Conservation (phyloP, 2,113 vertebrate species). For the Seriola quinqueradiata region DNA sequence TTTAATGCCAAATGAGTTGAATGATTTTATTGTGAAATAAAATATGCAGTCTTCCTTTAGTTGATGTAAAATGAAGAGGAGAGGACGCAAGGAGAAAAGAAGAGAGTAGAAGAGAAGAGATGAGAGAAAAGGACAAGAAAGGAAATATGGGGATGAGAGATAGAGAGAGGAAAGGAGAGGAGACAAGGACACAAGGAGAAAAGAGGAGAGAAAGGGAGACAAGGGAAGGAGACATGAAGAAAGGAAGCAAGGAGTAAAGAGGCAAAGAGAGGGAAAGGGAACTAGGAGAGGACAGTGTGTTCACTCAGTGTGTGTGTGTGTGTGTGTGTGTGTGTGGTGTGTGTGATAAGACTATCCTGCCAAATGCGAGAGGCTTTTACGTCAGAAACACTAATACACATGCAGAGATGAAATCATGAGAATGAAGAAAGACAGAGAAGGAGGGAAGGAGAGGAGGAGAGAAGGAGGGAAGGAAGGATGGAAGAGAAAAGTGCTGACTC, state of each 20-base stretch:
- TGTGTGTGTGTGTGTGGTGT: not conserved
- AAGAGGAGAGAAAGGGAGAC: not conserved
- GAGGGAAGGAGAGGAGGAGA: constrained; percentile 33
- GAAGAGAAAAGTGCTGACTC: constrained; percentile 71
- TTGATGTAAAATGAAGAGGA: too few relatives aligned
- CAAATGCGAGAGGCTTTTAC: constrained; percentile 27
- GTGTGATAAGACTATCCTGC: constrained; percentile 37
- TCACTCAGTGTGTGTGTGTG: not conserved
- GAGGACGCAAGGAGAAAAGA: not conserved
- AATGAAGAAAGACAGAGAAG: not conserved
- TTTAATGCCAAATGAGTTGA: too few relatives aligned
- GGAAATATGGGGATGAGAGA: not conserved
- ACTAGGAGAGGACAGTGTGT: not conserved
- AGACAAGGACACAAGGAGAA: not conserved
- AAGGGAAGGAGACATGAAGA: not conserved
- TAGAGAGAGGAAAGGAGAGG: not conserved
- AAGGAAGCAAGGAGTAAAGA: not conserved
- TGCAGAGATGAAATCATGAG: constrained; percentile 47
- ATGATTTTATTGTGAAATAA: too few relatives aligned
- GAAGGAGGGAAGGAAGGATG: constrained; percentile 13
- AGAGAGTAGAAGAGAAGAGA: not conserved
- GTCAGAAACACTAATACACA: constrained; percentile 40
- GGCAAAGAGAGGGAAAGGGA: not conserved
- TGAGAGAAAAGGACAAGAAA: not conserved
- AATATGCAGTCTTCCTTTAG: too few relatives aligned